Evolutionary conservation across 2,888 invertebrate species (phyloP), one percentile per base, ranked within the genome.

Genomic region (Caenorhabditis panamensis): DNA sequence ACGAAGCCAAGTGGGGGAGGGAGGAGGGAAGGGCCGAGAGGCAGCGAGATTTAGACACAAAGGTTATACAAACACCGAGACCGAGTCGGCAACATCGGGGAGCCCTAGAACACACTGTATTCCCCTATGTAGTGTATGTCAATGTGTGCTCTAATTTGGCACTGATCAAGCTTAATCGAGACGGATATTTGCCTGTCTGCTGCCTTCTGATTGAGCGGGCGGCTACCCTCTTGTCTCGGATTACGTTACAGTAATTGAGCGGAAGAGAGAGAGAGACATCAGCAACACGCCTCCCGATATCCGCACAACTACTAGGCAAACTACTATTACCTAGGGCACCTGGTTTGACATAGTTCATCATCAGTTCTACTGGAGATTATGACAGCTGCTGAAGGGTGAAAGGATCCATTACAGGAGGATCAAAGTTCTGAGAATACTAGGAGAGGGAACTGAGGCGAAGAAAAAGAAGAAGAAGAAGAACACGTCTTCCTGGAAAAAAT

Each of bases 1-100:
- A 75, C 75, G 66, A 66, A 75, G 75, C 75, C 75, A 75, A 75
- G 75, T 66, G 75, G 75, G 66, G 24, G 61, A 63, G 24, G 28
- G 24, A 41, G 41, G 54, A 54, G 41, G 59, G 47, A 13, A 41
- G 41, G 13, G 41, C 2, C 47, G 47, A 47, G 47, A 47, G 47
- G 20, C 3, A 18, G n/a, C 26, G 59, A 73, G 75, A 66, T 61
- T 75, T 75, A 75, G 75, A 66, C 75, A 67, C 49, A 75, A 75
- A 75, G 75, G 75, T 75, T 75, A 66, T 75, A 61, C 75, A 75
- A 75, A 75, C 51, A 73, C 63, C 47, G 63, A 49, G 49, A 64
- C n/a, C 58, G 61, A 72, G 75, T 75, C 75, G 66, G 75, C 75
- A 67, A 64, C 59, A 64, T 64, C 44, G 73, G 62, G 53, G 66